Evolutionary conservation across 92 coral and sea anemone species (phyloP), one percentile per base, ranked within the genome.

Genomic region (Phymanthus crucifer): DNA sequence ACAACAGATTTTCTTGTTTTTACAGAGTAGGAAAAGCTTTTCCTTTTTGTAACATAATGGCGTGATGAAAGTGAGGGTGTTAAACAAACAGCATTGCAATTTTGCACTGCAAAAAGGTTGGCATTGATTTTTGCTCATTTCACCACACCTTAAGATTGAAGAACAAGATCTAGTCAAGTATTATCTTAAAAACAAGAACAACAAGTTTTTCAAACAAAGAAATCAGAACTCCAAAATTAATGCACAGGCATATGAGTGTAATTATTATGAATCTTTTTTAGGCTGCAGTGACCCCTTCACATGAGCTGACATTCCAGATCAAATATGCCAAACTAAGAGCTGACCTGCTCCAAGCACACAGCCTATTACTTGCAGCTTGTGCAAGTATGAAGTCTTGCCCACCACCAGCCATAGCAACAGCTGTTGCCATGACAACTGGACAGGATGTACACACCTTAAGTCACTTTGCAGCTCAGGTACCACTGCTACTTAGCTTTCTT

Each of bases 401-500:
- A 1, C 99, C 98, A 0, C 97, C 99, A 38, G 99, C 99, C 71
- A 91, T 95, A 47, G 99, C 99, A 18, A 93, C 94, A n/a, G 97
- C 99, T 73, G 93, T 95, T 79, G 95, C 94, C 87, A 95, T 95
- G 99, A 93, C 99, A 64, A 95, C 99, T 57, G 94, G 97, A 34
- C 97, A 90, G 84, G 99, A 93, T 43, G 94, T 90, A 40, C 94
- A 95, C 67, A 87, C 84, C 40, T 85, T 93, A 72, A 95, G 97
- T 76, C 97, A 91, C 68, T 94, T 93, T 71, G 95, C 97, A 29
- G 50, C 70, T 66, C 97, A 95, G 91, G 99, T 90, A 81, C n/a
- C n/a, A n/a, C 70, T 32, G 8, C 26, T 37, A 34, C 19, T 35
- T 3, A 2, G 13, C 32, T 40, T 17, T 26, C 45, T 33, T 17